Percentiles rank a stretch among this genome's conserved stretches.
phyloP scores from a whole-genome alignment of 2,113 vertebrate genomes.

The Daubentonia madagascariensis region DNA sequence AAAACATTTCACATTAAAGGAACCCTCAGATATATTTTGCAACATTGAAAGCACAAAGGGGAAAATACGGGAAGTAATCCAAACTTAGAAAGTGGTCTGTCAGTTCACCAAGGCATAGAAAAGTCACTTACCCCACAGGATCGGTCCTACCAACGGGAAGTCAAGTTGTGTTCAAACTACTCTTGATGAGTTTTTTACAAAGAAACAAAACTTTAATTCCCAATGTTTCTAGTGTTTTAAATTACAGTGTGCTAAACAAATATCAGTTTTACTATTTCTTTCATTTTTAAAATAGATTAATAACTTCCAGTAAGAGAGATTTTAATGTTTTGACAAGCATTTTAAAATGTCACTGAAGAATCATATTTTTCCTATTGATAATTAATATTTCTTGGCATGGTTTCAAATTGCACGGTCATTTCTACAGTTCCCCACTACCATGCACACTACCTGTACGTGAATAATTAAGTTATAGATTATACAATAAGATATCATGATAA shows the following conservation, averaged over 20 bases:
- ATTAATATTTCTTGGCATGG: background rate
- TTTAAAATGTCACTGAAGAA: background rate
- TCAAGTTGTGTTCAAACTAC: background rate
- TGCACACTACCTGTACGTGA: background rate
- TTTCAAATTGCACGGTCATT: background rate
- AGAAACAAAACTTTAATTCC: background rate
- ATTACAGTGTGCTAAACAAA: background rate
- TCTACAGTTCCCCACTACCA: background rate
- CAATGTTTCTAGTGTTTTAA: background rate
- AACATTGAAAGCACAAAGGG: background rate
- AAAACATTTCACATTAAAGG: background rate
- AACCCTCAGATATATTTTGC: background rate
- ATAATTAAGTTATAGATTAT: background rate
- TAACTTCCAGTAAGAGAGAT: background rate
- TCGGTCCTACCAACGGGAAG: background rate
- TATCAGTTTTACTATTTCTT: background rate
- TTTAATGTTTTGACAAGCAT: background rate
- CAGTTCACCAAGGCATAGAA: background rate
- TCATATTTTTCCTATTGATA: background rate
- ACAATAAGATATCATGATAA: background rate
- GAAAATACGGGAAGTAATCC: background rate
- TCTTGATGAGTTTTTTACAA: background rate
- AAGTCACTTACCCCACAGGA: background rate
- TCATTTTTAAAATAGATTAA: background rate
- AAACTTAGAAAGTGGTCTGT: background rate